Percentiles rank a stretch among this genome's conserved stretches.
Evolutionary conservation across 2,888 invertebrate species (phyloP).

Genomic region (Lasioglossum lativentre): DNA sequence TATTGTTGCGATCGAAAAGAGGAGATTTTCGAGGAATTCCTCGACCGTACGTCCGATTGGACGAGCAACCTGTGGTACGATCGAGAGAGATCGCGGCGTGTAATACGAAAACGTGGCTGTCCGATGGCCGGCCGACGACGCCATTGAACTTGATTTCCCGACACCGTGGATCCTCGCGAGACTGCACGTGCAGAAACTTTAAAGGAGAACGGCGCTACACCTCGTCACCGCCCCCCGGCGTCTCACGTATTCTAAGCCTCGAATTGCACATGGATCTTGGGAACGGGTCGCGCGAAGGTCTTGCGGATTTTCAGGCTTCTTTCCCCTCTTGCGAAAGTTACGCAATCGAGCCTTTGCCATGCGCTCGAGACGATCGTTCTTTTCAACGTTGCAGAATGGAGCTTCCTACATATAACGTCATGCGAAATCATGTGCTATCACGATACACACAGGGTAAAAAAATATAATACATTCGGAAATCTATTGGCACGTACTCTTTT

Average conservation of each 20-base stretch:
- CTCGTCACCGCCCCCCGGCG: conserved; percentile 51
- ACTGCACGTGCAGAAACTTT: conserved; percentile 69
- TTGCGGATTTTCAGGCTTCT: neutral
- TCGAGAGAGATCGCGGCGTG: neutral
- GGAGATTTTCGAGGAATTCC: neutral
- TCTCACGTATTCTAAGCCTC: conserved; percentile 51
- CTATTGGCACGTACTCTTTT: too few species aligned
- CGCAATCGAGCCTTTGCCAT: neutral
- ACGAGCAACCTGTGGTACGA: neutral
- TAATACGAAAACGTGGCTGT: conserved; percentile 17
- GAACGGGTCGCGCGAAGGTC: conserved; percentile 23
- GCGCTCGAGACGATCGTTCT: neutral
- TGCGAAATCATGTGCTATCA: too few species aligned
- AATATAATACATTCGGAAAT: too few species aligned
- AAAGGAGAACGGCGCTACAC: conserved; percentile 65
- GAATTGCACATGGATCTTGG: conserved; percentile 48
- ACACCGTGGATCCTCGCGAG: conserved; percentile 49
- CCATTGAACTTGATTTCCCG: conserved; percentile 77
- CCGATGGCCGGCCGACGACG: conserved; percentile 63
- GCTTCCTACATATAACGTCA: too few species aligned
- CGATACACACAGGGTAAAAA: too few species aligned
- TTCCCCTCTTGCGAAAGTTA: neutral
- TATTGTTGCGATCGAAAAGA: conserved; percentile 1
- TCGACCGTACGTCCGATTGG: neutral
- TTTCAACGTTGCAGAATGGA: too few species aligned